A percentile compares a stretch with the other conserved stretches of the same genome.
Evolutionary conservation across 2,888 invertebrate genomes (phyloP).

Genomic region (Drosophila kokeensis): DNA sequence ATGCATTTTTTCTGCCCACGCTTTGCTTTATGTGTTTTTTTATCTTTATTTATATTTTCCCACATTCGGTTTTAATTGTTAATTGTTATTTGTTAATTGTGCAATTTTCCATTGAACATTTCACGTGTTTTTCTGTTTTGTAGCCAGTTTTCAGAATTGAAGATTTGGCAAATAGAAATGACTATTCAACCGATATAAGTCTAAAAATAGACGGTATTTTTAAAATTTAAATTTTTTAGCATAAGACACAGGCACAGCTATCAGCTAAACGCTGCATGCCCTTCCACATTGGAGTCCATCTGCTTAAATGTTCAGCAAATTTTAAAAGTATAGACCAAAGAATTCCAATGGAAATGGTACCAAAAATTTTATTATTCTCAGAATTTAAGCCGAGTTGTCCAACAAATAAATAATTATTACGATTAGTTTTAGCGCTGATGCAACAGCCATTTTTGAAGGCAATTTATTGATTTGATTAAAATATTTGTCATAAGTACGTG

Average conservation of each 20-base stretch:
- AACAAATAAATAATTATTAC: slow-evolving; percentile 41
- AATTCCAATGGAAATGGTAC: neutral
- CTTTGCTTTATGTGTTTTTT: slow-evolving; percentile 2
- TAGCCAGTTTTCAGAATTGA: slow-evolving; percentile 30
- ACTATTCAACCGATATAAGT: slow-evolving; percentile 17
- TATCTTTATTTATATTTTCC: slow-evolving; percentile 24
- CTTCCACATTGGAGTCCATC: neutral
- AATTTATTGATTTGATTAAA: slow-evolving; percentile 54
- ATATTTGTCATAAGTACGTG: slow-evolving; percentile 19
- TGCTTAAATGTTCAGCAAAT: neutral
- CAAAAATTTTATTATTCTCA: neutral
- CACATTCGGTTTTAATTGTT: slow-evolving; percentile 50
- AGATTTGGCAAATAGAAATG: slow-evolving; percentile 4
- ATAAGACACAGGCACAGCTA: neutral
- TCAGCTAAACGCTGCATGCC: neutral
- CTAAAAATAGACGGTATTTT: neutral
- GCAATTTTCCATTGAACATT: slow-evolving; percentile 44
- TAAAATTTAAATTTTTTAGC: neutral
- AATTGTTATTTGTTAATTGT: slow-evolving; percentile 48
- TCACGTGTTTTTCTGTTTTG: neutral
- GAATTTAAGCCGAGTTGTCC: neutral
- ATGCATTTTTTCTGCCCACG: slow-evolving; percentile 29
- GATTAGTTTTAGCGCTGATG: slow-evolving; percentile 27
- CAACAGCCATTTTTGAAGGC: slow-evolving; percentile 48
- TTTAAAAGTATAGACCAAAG: neutral